Conservation (phyloP, 30 jellyfish, hydroid and myxozoan species). For the Nemopilema nomurai region DNA sequence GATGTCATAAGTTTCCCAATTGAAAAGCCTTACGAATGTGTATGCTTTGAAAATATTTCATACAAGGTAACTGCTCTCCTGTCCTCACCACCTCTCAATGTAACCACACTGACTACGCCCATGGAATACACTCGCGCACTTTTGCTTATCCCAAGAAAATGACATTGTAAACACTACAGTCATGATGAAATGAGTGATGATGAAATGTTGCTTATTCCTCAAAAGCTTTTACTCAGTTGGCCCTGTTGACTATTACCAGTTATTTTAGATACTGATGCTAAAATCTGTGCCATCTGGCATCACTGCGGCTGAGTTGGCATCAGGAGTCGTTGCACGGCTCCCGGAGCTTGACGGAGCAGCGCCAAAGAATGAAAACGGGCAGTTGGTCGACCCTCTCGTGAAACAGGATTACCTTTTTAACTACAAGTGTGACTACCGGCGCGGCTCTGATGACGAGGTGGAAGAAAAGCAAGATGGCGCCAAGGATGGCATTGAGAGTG, state of each 20-base stretch:
- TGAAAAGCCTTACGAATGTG: background rate
- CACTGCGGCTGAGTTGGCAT: background rate
- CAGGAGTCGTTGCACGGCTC: slow-evolving; percentile 29
- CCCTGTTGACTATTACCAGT: too few species aligned
- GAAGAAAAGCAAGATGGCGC: background rate
- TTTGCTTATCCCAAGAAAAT: too few species aligned
- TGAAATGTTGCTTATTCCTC: too few species aligned
- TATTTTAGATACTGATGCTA: slow-evolving; percentile 9
- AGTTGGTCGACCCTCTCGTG: slow-evolving; percentile 30
- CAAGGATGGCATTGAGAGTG: background rate
- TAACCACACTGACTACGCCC: too few species aligned
- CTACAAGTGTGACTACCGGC: background rate
- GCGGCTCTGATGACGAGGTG: background rate
- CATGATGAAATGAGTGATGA: too few species aligned
- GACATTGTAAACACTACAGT: too few species aligned
- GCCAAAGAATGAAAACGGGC: background rate
- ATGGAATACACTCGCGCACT: too few species aligned
- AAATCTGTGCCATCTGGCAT: slow-evolving; percentile 6
- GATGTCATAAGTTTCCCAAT: too few species aligned
- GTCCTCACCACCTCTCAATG: too few species aligned
- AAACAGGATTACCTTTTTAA: background rate
- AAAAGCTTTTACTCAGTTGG: too few species aligned
- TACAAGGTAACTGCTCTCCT: too few species aligned
- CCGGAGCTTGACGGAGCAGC: slow-evolving; percentile 32
- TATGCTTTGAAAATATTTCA: too few species aligned